Conservation (phyloP, 2,888 invertebrate species). For the Diarsia dahlii region DNA sequence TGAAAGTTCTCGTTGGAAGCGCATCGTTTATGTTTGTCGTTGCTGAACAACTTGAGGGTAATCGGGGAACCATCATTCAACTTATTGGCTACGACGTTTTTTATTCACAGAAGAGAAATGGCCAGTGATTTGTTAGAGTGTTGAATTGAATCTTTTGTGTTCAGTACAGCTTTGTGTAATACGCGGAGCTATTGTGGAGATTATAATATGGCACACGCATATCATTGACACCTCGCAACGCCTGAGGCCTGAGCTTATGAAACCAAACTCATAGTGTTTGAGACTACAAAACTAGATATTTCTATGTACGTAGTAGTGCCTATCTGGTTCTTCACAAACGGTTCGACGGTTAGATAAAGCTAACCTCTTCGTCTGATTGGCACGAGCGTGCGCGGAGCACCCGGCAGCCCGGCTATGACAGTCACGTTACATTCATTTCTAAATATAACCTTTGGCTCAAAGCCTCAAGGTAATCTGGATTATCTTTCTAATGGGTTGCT, state of each 20-base stretch:
- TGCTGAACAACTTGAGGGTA: neutral
- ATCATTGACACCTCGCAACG: neutral
- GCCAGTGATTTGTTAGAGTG: neutral
- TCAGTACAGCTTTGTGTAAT: too few species aligned
- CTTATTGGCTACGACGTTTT: neutral
- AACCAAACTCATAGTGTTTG: neutral
- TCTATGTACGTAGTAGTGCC: neutral
- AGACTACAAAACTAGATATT: neutral
- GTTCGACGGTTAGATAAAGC: neutral
- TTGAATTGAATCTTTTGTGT: neutral
- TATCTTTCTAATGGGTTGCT: neutral
- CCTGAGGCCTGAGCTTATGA: too few species aligned
- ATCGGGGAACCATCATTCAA: neutral
- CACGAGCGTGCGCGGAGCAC: neutral
- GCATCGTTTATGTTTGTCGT: neutral
- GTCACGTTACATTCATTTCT: neutral
- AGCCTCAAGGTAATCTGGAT: neutral
- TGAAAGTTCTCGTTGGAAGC: neutral
- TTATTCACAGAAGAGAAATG: neutral
- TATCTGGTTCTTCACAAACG: neutral
- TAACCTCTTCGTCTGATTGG: neutral
- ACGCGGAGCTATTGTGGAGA: neutral
- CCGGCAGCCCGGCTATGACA: too few species aligned
- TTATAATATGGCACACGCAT: neutral
- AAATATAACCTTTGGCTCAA: slow-evolving; percentile 7